Evolutionary conservation across 1,140 invertebrate genomes (phyloP), one percentile per base, ranked within the genome.

Genomic region (Euwallacea fornicatus): DNA sequence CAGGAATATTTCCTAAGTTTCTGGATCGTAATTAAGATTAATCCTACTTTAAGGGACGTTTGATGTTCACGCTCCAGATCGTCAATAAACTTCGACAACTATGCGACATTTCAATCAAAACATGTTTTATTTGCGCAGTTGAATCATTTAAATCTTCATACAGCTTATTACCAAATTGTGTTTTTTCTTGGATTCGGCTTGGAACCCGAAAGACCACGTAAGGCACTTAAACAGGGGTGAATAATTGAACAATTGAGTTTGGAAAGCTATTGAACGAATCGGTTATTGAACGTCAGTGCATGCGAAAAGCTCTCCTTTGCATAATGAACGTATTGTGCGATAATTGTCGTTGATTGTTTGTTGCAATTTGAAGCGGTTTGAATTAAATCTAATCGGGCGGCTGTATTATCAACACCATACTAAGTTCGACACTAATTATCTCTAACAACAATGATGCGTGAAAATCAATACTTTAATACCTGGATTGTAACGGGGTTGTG

Each of bases 1-100:
- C 16, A 8, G 63, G 42, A 66, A 66, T 44, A 66, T 13, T 66
- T 56, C n/a, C 16, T 53, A 66, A 66, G 16, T 66, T 56, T 56
- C 21, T 15, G 7, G 15, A 42, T 53, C 42, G 10, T 62, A 62
- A 62, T 62, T 62, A 62, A 62, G 60, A 62, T 62, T 15, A 46
- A 62, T 62, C 56, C 60, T 59, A 59, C 15, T 10, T 50, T 10
- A 50, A 50, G 13, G 46, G 9, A 13, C 7, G 46, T 50, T 50
- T 33, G 21, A 33, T 33, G 21, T 33, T 33, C 21, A 33, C 21
- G 21, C 21, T 33, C 4, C 21, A 33, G 4, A 33, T 33, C 21
- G 1, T 4, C 21, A 33, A 4, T 33, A 33, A 33, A 33, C 21
- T 33, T 33, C 21, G 21, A 33, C 4, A 33, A 33, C 21, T 33